Evolutionary conservation across 2,888 invertebrate genomes (phyloP), one percentile per base, ranked within the genome.

Genomic region (Ptilodon capucinus): DNA sequence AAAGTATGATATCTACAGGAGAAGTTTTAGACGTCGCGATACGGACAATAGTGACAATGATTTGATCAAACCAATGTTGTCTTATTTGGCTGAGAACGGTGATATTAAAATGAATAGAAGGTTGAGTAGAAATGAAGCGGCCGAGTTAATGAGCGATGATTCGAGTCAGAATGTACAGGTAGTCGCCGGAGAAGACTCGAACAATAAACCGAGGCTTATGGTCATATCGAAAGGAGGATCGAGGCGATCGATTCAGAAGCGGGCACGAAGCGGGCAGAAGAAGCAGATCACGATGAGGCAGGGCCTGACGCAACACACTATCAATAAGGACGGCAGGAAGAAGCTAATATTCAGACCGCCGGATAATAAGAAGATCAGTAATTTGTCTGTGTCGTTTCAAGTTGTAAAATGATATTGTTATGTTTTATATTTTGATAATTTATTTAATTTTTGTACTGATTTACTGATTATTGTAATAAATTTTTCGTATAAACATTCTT

Each of bases 311-410:
- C 61, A 59, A 28, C 72, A 71, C 1, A 28, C 63, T 5, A 19
- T 38, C 3, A 38, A 40, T 2, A 52, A 52, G 0, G 46, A 68
- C 36, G 81, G 80, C 1, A 74, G 65, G 28, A 85, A 83, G 46
- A 70, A 82, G 46, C 44, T 86, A 2, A 48, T 86, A 14, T 85
- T 87, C 46, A 75, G 61, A 35, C 75, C 86, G 3, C 71, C 79
- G 1, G 36, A 41, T 2, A 61, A 81, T 40, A 81, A 74, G 52
- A 78, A 63, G 49, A 84, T 86, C 16, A 77, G 74, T 44, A 84
- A 86, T 58, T 57, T 87, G 18, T 78, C 86, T 9, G 64, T 87
- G 9, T 79, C 84, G 3, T 86, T 87, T 54, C 71, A 80, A 57
- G 65, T 64, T 39, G 32, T 34, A 9, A 44, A 44, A n/a, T 86